Evolutionary conservation across 2,888 invertebrate genomes (phyloP), one percentile per base, ranked within the genome.

Genomic region (Eudemis profundana): DNA sequence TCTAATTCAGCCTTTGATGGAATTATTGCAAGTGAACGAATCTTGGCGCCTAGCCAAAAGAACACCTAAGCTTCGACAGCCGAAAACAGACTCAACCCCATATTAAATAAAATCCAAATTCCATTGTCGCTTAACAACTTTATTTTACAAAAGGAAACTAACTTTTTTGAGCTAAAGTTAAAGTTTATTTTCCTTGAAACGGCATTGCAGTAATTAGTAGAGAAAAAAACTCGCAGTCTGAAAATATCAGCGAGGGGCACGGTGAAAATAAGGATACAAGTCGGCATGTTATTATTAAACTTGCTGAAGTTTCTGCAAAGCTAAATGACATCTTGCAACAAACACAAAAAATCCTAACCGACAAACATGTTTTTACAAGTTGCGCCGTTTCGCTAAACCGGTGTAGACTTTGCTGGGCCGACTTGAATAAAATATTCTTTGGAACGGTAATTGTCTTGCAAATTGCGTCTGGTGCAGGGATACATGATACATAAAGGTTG

Each of bases 11-110:
- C 73, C 68, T 72, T 75, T 79, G 83, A 85, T 84, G 81, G 80
- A 87, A 85, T 83, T 87, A 86, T 83, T 78, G 81, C 82, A 75
- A 75, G 73, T 73, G 78, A 79, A 78, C 78, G 78, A 79, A 80
- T 80, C 73, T 84, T 87, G 87, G 86, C 81, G 67, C 64, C 23
- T 59, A 66, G 82, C 87, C 87, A 87, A 81, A 61, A 64, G 67
- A 42, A n/a, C 27, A 19, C 2, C 17, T 15, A 10, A 2, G 2
- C 17, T 36, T 38, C n/a, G 57, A 17, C 44, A 44, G 3, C n/a
- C 8, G 1, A 59, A 46, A 27, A 42, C 2, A 10, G 46, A 38
- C 57, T 38, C 44, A 33, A 21, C 12, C 10, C 3, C 23, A 1
- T 46, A 38, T 0, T 4, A 1, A 10, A 14, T 4, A 59, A 51